Percentiles rank a stretch among this genome's conserved stretches.
phyloP scores from a whole-genome alignment of 2,797 vertebrate genomes.

The Mormyrus proboscirostris region DNA sequence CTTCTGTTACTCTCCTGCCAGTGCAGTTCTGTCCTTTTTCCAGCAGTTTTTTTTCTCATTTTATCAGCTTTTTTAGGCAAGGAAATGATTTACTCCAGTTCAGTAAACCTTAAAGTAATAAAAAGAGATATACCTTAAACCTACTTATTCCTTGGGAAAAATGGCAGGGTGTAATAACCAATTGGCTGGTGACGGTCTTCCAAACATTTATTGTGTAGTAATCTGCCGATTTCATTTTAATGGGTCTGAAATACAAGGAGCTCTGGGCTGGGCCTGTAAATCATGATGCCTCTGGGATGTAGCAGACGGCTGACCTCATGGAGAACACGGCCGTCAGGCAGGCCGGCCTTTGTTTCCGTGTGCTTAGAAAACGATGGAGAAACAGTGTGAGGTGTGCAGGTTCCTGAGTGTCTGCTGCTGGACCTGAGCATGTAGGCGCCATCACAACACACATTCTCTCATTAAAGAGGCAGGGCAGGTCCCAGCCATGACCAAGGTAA shows the following conservation, averaged over 20 bases:
- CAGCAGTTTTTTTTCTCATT: background rate
- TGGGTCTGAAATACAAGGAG: background rate
- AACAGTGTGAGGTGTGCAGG: background rate
- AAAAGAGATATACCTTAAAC: background rate
- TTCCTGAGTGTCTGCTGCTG: background rate
- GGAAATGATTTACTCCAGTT: background rate
- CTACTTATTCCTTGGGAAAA: background rate
- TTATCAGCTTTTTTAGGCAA: background rate
- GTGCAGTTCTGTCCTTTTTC: background rate
- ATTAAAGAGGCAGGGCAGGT: background rate
- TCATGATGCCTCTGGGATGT: background rate
- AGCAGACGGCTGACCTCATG: background rate
- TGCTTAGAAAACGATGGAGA: background rate
- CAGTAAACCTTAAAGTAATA: background rate
- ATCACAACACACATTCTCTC: background rate
- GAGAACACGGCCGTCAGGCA: background rate
- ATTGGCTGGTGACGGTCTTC: background rate
- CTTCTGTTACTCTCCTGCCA: background rate
- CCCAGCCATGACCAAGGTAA: background rate
- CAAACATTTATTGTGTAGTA: slow-evolving; percentile 9
- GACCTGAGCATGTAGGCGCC: background rate
- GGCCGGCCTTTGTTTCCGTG: background rate
- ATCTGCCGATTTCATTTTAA: slow-evolving; percentile 4
- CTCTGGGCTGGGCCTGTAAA: background rate
- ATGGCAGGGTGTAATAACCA: background rate